Evolutionary conservation across 2,113 vertebrate species (phyloP), one percentile per base, ranked within the genome.

Genomic region (Chroicocephalus ridibundus): DNA sequence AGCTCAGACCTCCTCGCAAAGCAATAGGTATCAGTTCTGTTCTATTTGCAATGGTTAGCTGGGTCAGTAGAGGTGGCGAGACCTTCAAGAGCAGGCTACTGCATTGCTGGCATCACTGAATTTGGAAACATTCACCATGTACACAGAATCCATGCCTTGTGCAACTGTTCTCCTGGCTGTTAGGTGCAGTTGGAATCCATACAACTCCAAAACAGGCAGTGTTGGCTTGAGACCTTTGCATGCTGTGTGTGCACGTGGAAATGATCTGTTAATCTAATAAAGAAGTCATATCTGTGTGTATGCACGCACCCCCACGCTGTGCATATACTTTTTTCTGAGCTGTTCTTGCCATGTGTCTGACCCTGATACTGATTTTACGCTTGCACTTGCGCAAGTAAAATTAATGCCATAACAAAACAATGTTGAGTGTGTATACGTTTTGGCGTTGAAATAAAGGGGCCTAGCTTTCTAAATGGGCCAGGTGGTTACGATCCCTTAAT

Each of bases 1-100:
- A 99, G 26, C 99, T 99, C 22, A 98, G 98, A 83, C 96, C 98
- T 96, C 99, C 99, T 97, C 98, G 98, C 91, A 99, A 99, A 97
- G 98, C 98, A 94, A 97, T 98, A 98, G 99, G 99, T 99, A 98
- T 24, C 55, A 46, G 12, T 71, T 79, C 82, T 29, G 46, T 88
- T 81, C 64, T 95, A 1, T 69, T 57, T 89, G 82, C 74, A 54
- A 36, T 4, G 57, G 0, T 40, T 58, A 38, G 20, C 42, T 46
- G 88, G 70, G 34, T 14, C 77, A 34, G 18, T 38, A 70, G 78
- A 60, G 49, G 18, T 61, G 88, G 9, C 16, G 21, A 62, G 75
- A 47, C 32, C 44, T 91, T 69, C 52, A n/a, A 27, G n/a, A 68
- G 57, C 64, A 89, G 47, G 55, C 88, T 40, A 1, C 66, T 88